Percentiles rank a stretch among this genome's conserved stretches.
Evolutionary conservation across 2,113 vertebrate genomes (phyloP).

Genomic region (Mustelus asterias): DNA sequence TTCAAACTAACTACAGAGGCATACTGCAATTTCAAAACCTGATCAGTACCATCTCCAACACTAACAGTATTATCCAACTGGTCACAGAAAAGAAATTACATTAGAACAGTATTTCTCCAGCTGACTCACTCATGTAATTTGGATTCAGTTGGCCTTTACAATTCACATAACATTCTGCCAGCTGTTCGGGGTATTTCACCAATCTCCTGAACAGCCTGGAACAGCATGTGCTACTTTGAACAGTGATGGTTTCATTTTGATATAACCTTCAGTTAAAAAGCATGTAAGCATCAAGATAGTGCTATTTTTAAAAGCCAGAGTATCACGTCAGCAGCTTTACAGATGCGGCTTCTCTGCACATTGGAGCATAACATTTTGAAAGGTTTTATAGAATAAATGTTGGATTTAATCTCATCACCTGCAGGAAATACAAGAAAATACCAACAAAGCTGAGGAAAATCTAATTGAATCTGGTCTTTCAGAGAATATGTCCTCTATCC

Average conservation of each 20-base stretch:
- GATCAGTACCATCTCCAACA: neutral
- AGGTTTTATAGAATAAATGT: neutral
- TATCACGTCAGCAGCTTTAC: neutral
- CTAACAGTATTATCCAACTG: neutral
- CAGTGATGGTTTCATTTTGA: neutral
- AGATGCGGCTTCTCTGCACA: neutral
- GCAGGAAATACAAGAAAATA: neutral
- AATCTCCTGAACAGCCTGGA: neutral
- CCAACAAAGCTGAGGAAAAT: no score
- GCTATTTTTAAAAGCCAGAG: neutral
- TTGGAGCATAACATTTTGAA: neutral
- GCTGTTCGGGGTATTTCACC: neutral
- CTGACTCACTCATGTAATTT: neutral
- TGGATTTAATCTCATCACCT: neutral
- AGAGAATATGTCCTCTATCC: neutral
- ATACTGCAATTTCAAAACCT: neutral
- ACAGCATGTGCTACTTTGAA: neutral
- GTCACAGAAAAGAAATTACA: neutral
- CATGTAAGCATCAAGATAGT: neutral
- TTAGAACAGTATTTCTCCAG: neutral
- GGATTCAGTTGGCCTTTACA: neutral
- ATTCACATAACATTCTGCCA: neutral
- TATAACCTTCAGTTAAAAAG: neutral
- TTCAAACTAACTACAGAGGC: neutral
- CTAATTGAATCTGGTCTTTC: neutral